These are phyloP conservation scores for Sebastes reedi DNA, from an alignment of 2,797 vertebrate species.

Conservation along the genomic window DNA sequence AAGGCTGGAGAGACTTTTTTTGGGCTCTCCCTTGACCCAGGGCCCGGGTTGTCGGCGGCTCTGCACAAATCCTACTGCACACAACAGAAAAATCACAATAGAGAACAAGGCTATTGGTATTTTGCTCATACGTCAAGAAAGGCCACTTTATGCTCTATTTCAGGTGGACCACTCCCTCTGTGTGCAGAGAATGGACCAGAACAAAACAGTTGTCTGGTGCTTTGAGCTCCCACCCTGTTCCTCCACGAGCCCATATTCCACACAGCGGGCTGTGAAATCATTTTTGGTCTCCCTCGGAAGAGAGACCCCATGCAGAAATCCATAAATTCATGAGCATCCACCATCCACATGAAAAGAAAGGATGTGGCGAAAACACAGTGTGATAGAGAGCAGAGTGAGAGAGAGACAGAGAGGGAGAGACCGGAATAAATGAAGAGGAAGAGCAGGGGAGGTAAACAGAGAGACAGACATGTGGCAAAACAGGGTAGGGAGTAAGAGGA, in stretches of 20 bases:
- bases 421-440: constrained; percentile 36
- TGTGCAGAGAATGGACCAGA: constrained; percentile 67
- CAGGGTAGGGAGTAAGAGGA: constrained; percentile 4
- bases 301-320: constrained; percentile 74
- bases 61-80: not conserved
- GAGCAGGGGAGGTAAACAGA: constrained; percentile 29
- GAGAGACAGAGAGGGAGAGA: constrained; percentile 11
- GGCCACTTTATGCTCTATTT: constrained; percentile 62
- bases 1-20: not conserved
- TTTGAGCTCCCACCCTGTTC: constrained; percentile 67
- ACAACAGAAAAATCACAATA: constrained; percentile 1
- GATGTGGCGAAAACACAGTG: constrained; percentile 65
- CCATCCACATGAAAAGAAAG: constrained; percentile 72
- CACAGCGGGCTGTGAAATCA: constrained; percentile 79
- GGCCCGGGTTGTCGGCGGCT: not conserved
- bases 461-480: constrained; percentile 35
- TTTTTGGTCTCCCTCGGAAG: constrained; percentile 75
- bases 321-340: constrained; percentile 82
- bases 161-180: constrained; percentile 67
- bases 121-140: constrained; percentile 50
- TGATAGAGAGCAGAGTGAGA: constrained; percentile 50
- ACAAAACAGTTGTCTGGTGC: constrained; percentile 72
- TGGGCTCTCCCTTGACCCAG: not conserved
- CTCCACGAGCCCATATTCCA: constrained; percentile 70
- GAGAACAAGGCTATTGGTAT: constrained; percentile 33